Evolutionary conservation across 1,140 invertebrate genomes (phyloP), one percentile per base, ranked within the genome.

Genomic region (Drosophila ercepeae): DNA sequence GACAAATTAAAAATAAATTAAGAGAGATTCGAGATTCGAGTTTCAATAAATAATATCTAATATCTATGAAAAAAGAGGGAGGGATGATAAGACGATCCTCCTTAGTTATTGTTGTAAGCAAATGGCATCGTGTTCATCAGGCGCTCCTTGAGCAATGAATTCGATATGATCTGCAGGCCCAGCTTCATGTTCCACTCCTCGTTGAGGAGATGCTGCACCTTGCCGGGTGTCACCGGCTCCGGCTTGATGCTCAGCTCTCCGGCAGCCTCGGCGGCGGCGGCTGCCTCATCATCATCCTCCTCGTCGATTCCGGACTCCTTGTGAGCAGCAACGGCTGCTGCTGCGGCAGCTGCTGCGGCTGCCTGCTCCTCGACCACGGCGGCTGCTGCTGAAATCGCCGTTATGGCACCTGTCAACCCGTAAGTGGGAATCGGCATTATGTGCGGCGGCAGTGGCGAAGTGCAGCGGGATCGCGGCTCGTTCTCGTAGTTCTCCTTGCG

Each of bases 141-240:
- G 21, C 90, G 88, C 68, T 91, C 90, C 77, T 91, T 91, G 68
- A 91, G 81, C 75, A 91, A 76, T 39, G 90, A 91, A 81, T 91
- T 91, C 48, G 90, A 91, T 57, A 91, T 91, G 36, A 91, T 77
- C 67, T 91, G 90, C 55, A 91, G 78, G 51, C 90, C 89, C 42
- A 91, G 72, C 73, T 91, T 91, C 90, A 91, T 91, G 74, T 91
- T 91, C 90, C 90, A 91, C 54, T 91, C 90, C 51, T 91, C 90
- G 46, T 79, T 89, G 19, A 90, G 73, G 32, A 89, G 45, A 48
- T 86, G 78, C 49, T 84, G 70, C 21, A 60, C 39, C 53, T 90
- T 90, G 45, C 70, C 61, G 29, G 89, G 88, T 42, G 88, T 89
- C 39, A 90, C 34, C 9, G 88, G 89, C 55, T 90, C 89, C 32